Conservation (phyloP, 2,797 vertebrate species). For the Euthynnus affinis region DNA sequence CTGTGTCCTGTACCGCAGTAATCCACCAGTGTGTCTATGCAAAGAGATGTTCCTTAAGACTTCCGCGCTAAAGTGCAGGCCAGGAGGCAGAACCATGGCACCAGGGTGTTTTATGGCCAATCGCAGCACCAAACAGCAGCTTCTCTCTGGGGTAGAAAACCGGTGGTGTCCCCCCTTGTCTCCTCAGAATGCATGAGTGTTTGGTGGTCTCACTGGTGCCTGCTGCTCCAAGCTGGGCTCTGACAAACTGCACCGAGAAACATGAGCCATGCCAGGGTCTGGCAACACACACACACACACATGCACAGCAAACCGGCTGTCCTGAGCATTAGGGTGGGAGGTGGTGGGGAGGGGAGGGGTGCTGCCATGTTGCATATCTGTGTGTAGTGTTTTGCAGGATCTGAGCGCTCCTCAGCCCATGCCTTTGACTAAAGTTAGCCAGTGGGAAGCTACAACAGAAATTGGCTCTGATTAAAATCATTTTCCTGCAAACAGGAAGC, state of each 20-base stretch:
- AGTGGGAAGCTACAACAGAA: conserved; percentile 85
- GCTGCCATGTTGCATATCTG: conserved; percentile 66
- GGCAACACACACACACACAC: conserved; percentile 58
- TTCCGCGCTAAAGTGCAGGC: conserved; percentile 80
- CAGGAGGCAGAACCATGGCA: conserved; percentile 83
- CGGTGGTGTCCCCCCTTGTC: conserved; percentile 57
- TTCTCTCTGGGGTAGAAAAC: conserved; percentile 62
- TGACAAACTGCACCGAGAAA: conserved; percentile 92
- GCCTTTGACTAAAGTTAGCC: conserved; percentile 88
- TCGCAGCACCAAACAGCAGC: conserved; percentile 53
- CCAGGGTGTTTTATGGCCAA: conserved; percentile 60
- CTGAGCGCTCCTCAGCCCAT: conserved; percentile 21
- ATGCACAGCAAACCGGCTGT: conserved; percentile 68
- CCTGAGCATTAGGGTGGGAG: conserved; percentile 55
- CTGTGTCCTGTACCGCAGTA: conserved; percentile 57
- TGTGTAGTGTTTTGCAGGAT: conserved; percentile 59
- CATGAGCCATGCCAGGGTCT: conserved; percentile 87
- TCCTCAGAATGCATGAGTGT: conserved; percentile 69
- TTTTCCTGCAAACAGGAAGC: conserved; percentile 47
- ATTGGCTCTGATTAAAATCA: conserved; percentile 85
- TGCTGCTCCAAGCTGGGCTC: conserved; percentile 87
- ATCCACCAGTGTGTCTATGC: conserved; percentile 65
- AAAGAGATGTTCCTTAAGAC: conserved; percentile 76
- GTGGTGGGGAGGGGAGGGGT: background rate
- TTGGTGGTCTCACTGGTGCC: conserved; percentile 83